A percentile compares a stretch with the other conserved stretches of the same genome.
Conservation (phyloP, 2,888 invertebrate species). For the Agriopis leucophaearia region DNA sequence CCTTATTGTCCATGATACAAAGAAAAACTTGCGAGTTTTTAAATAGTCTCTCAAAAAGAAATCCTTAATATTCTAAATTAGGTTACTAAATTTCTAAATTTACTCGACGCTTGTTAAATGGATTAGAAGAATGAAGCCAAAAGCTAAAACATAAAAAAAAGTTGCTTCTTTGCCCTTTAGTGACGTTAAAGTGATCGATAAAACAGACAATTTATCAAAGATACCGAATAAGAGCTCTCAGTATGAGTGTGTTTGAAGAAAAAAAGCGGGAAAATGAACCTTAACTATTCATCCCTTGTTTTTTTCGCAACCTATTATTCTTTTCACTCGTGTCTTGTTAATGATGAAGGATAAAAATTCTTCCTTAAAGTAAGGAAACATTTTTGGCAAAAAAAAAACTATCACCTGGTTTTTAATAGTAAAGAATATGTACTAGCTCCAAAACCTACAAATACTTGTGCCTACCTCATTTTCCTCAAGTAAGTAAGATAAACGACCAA, state of each 20-base stretch:
- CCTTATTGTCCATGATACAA: too few species aligned
- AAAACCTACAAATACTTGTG: not conserved
- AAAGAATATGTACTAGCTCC: too few species aligned
- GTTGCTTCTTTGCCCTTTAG: slow-evolving; percentile 7
- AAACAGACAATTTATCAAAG: slow-evolving; percentile 52
- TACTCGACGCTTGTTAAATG: too few species aligned
- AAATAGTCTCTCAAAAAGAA: too few species aligned
- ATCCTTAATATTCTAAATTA: too few species aligned
- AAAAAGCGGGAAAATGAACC: slow-evolving; percentile 39
- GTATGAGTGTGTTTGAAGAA: slow-evolving; percentile 13
- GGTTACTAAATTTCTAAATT: too few species aligned
- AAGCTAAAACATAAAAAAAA: not conserved
- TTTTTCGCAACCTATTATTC: slow-evolving; percentile 39
- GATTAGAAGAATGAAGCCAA: too few species aligned
- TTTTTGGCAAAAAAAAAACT: not conserved
- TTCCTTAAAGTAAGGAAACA: slow-evolving; percentile 5
- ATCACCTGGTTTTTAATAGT: too few species aligned
- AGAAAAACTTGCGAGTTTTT: too few species aligned
- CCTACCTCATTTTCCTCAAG: not conserved
- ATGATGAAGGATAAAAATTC: slow-evolving; percentile 14
- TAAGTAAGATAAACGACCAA: slow-evolving; percentile 6
- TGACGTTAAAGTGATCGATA: slow-evolving; percentile 50
- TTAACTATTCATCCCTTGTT: slow-evolving; percentile 45
- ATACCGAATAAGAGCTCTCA: slow-evolving; percentile 31
- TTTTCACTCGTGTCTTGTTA: slow-evolving; percentile 34